Base-by-base conservation (phyloP, 2,113 vertebrate genomes). In the Scartelaos histophorus region DNA sequence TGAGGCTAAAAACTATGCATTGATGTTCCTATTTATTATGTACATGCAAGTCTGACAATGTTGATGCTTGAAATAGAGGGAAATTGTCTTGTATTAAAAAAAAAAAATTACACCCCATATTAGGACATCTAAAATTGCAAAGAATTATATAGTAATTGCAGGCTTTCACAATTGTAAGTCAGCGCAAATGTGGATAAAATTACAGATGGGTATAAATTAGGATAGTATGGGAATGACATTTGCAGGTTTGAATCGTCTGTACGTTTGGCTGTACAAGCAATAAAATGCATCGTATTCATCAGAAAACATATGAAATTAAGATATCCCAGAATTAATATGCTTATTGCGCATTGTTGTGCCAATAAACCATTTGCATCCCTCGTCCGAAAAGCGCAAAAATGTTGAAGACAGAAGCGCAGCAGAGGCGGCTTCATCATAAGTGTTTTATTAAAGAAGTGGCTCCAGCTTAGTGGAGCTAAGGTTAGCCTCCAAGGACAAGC, bases 131-230 rank as follows among this genome's bases (percentile, higher is more conserved):
- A 93, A 98, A 98, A 99, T 98, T 96, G 97, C 96, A 94, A 97
- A 97, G 98, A 98, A 99, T 98, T 98, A 97, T 96, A 96, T 95
- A 96, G 96, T 98, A 98, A 99, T 99, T 99, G 97, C 96, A 98
- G 97, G 95, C 96, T 98, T 99, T 98, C 97, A 98, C 94, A 96
- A 96, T 94, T 95, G 95, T 96, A 97, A 98, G 95, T 95, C 95
- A 96, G 94, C 96, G 95, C 94, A 97, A 99, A 97, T 98, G 95
- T 97, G 96, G 95, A 96, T 98, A 94, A 97, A 98, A 99, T 98
- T 97, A 97, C 96, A 98, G 96, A 98, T 97, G 94, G 95, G 96
- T 95, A 96, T 96, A 96, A 97, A 98, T 97, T 96, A 96, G 95
- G 94, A 95, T 91, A 95, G 94, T 19, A 34, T 43, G 17, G 94